A percentile compares a stretch with the other conserved stretches of the same genome.
phyloP scores from a whole-genome alignment of 1,140 invertebrate genomes.

The Ceratosolen fusciceps region DNA sequence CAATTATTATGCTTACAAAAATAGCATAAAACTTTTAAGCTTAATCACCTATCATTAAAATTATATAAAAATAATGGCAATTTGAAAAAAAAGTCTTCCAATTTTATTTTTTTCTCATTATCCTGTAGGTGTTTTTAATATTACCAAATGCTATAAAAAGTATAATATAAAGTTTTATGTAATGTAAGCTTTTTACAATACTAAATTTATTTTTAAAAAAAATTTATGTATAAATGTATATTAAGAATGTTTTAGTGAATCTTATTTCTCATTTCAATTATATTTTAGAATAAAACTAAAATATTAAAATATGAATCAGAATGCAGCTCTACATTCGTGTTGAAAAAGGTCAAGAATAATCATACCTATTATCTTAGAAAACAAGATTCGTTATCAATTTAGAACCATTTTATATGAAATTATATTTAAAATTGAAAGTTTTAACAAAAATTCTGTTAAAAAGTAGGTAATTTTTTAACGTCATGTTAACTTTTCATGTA shows the following conservation, averaged over 20 bases:
- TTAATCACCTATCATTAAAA: neutral
- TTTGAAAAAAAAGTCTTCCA: neutral
- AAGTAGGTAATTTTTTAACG: neutral
- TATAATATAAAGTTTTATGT: no score
- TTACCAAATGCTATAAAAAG: neutral
- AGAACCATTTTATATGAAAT: neutral
- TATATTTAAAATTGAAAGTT: neutral
- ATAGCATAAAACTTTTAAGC: neutral
- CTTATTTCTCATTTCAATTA: neutral
- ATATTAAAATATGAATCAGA: neutral
- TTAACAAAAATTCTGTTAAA: neutral
- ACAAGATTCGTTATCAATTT: neutral
- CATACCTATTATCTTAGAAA: neutral
- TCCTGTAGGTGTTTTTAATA: neutral
- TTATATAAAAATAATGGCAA: neutral
- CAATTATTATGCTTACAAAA: no score
- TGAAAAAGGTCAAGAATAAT: neutral
- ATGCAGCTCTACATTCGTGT: neutral
- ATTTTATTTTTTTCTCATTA: no score
- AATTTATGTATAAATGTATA: neutral
- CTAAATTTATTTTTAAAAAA: neutral
- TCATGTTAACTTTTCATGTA: no score
- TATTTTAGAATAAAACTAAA: neutral
- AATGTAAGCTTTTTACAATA: neutral
- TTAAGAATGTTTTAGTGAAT: no score